A percentile compares a stretch with the other conserved stretches of the same genome.
These are phyloP conservation scores for Trematomus bernacchii DNA, from an alignment of 2,797 vertebrate species.

Conservation along the genomic window DNA sequence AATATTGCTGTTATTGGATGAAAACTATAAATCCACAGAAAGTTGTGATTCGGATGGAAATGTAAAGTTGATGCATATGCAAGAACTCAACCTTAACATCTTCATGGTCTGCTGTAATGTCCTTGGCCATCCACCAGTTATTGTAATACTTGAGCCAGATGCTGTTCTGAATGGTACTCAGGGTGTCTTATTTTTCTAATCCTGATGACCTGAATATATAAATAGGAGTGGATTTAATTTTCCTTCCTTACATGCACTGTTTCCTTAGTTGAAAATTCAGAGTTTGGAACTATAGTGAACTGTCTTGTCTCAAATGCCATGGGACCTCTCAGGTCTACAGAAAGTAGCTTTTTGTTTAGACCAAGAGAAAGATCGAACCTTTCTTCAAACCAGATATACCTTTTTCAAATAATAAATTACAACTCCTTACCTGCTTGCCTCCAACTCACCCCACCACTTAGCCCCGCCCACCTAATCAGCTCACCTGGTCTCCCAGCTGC, in stretches of 20 bases:
- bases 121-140: neutral
- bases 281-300: too few relatives aligned
- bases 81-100: neutral
- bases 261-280: too few relatives aligned
- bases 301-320: neutral
- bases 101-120: neutral
- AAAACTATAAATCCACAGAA: slow-evolving; percentile 22
- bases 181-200: neutral
- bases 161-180: neutral
- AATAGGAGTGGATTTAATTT: neutral
- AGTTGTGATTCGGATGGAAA: slow-evolving; percentile 6
- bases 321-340: too few relatives aligned
- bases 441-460: too few relatives aligned
- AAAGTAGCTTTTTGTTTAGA: too few relatives aligned
- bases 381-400: neutral
- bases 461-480: too few relatives aligned
- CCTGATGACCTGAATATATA: neutral
- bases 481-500: too few relatives aligned
- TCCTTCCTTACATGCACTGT: neutral
- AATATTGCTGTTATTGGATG: neutral
- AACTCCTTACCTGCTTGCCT: neutral
- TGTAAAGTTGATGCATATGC: neutral
- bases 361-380: too few relatives aligned
- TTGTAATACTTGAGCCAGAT: neutral
- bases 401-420: neutral